Conservation (phyloP, 2,888 invertebrate species). For the Cheiracanthium punctorium region DNA sequence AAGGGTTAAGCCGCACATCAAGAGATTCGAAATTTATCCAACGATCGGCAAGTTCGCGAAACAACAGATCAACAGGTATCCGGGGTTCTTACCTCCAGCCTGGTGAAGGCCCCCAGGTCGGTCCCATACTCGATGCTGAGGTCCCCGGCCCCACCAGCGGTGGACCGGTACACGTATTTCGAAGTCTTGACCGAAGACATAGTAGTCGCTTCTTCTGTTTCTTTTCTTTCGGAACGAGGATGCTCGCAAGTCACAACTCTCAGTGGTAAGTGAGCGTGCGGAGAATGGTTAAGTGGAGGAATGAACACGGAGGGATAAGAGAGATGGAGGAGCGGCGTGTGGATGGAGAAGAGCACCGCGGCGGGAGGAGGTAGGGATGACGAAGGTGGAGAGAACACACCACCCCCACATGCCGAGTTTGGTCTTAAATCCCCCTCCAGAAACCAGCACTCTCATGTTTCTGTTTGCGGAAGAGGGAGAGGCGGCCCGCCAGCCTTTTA, state of each 20-base stretch:
- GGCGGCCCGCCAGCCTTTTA: slow-evolving; percentile 35
- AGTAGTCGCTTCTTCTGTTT: not conserved
- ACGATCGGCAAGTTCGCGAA: too few species aligned
- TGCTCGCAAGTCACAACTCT: not conserved
- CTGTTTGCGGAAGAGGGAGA: slow-evolving; percentile 58
- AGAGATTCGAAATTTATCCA: too few species aligned
- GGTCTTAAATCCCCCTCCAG: slow-evolving; percentile 57
- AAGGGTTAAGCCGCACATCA: too few species aligned
- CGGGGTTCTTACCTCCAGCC: slow-evolving; percentile 88
- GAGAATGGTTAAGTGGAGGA: slow-evolving; percentile 8
- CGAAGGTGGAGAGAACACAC: slow-evolving; percentile 41
- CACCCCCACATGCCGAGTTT: slow-evolving; percentile 60
- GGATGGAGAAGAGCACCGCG: slow-evolving; percentile 11
- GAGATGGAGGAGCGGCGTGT: too few species aligned
- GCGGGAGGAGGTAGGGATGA: slow-evolving; percentile 18
- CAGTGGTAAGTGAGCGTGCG: not conserved
- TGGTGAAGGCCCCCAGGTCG: slow-evolving; percentile 94
- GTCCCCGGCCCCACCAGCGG: slow-evolving; percentile 82
- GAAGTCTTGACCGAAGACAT: slow-evolving; percentile 81
- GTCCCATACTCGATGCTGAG: slow-evolving; percentile 96
- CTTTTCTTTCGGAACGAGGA: not conserved
- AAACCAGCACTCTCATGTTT: slow-evolving; percentile 65
- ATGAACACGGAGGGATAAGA: not conserved
- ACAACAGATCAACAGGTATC: too few species aligned
- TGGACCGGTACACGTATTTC: slow-evolving; percentile 89